Percentiles rank a stretch among this genome's conserved stretches.
Evolutionary conservation across 2,888 invertebrate genomes (phyloP).

Genomic region (Chelonus formosanus): DNA sequence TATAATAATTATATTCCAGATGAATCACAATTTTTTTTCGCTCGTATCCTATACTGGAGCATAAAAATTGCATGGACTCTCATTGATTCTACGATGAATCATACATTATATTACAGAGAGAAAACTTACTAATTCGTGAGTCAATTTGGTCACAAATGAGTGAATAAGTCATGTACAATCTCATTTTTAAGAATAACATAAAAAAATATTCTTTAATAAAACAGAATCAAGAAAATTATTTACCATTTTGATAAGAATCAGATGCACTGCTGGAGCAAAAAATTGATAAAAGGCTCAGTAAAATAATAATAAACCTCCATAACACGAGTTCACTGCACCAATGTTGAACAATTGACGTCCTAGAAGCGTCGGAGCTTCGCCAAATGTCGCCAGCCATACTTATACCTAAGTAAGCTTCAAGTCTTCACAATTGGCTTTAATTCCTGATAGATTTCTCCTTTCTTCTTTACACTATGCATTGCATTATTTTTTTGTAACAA

Average conservation of each 20-base stretch:
- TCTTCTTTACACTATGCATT: not conserved
- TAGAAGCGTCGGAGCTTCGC: conserved; percentile 32
- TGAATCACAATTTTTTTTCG: too few species aligned
- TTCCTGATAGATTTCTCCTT: not conserved
- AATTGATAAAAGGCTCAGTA: conserved; percentile 46
- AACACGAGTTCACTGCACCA: conserved; percentile 42
- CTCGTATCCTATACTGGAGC: too few species aligned
- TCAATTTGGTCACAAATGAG: too few species aligned
- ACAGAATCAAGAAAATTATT: not conserved
- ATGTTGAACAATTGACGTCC: conserved; percentile 38
- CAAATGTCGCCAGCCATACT: conserved; percentile 56
- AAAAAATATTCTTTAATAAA: too few species aligned
- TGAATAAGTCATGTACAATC: too few species aligned
- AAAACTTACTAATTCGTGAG: too few species aligned
- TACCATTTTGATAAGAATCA: conserved; percentile 14
- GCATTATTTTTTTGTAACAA: not conserved
- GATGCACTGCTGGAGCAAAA: conserved; percentile 39
- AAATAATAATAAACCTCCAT: conserved; percentile 47
- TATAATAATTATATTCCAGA: too few species aligned
- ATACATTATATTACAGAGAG: too few species aligned
- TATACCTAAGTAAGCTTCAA: not conserved
- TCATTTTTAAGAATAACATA: too few species aligned
- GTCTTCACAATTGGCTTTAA: conserved; percentile 1
- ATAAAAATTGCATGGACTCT: too few species aligned
- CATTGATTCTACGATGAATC: too few species aligned